These are phyloP conservation scores for Pseudorasbora parva DNA, from an alignment of 2,113 vertebrate species.

Conservation along the genomic window DNA sequence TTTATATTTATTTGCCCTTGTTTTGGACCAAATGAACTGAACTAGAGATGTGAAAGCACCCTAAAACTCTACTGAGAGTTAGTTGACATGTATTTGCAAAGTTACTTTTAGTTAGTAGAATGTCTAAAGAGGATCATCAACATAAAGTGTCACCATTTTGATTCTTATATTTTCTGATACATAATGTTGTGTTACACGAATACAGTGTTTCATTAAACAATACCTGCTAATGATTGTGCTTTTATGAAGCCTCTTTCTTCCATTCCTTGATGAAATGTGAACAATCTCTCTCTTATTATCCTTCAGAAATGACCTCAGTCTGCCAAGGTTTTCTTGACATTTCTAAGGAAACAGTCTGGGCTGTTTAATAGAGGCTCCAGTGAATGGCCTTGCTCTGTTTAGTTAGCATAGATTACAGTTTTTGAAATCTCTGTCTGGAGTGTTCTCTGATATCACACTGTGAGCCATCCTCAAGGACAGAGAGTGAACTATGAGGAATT, in stretches of 20 bases:
- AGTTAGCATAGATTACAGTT: constrained; percentile 35
- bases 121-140: too few relatives aligned
- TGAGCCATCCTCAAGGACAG: constrained; percentile 46
- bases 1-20: too few relatives aligned
- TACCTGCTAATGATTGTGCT: background rate
- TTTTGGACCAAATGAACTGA: too few relatives aligned
- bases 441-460: constrained; percentile 33
- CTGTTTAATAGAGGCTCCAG: constrained; percentile 2
- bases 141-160: background rate
- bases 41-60: too few relatives aligned
- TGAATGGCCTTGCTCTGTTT: constrained; percentile 8
- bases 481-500: constrained; percentile 46
- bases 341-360: constrained; percentile 50
- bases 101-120: too few relatives aligned
- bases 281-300: constrained; percentile 31
- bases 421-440: constrained; percentile 19
- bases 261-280: background rate
- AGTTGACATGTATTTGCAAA: too few relatives aligned
- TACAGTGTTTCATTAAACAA: background rate
- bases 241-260: background rate
- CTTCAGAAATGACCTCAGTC: constrained; percentile 44
- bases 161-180: background rate
- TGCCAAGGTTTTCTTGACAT: constrained; percentile 53
- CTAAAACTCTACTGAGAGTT: too few relatives aligned
- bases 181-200: background rate